Evolutionary conservation across 1,140 invertebrate genomes (phyloP), one percentile per base, ranked within the genome.

Genomic region (Drosophila pandora): DNA sequence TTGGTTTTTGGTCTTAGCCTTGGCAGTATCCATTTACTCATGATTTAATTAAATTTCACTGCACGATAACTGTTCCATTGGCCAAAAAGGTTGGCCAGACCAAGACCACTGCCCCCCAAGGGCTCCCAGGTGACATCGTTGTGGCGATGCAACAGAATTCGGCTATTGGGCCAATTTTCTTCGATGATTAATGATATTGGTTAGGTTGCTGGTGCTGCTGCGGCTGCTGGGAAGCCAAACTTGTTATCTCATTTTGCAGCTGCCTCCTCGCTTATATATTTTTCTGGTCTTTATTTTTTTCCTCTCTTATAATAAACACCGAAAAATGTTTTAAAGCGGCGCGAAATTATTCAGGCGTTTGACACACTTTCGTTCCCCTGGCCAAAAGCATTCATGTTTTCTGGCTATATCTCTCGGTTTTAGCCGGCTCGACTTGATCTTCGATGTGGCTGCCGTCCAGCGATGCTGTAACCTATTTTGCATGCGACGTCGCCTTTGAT

Each of bases 391-490:
- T 37, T 55, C 60, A 56, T 52, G 54, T 37, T 54, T 12, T 37
- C 21, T 41, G 7, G 34, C 28, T 9, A 9, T 53, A 1, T 56
- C 10, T 56, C 10, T 22, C 25, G 10, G 9, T 17, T 30, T 9
- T 55, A 34, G 37, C 8, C 62, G 43, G 39, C 10, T 50, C 13
- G 8, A n/a, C 8, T 12, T 13, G n/a, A 53, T 28, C 56, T 64
- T 72, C 64, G 57, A 61, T 68, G 62, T 21, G 6, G 52, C 43
- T 8, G 52, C 43, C 28, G 34, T 8, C 23, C 12, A 17, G 53
- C 61, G 83, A 88, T 88, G 83, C 84, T 88, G 83, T 88, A 89
- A 88, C 83, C 83, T 88, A 88, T 88, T 88, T 88, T 79, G 84
- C 84, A 88, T 88, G 83, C 56, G 45, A 70, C 61, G 45, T 73